Evolutionary conservation across 2,797 vertebrate species (phyloP), one percentile per base, ranked within the genome.

Genomic region (Phrynocephalus guinanensis): DNA sequence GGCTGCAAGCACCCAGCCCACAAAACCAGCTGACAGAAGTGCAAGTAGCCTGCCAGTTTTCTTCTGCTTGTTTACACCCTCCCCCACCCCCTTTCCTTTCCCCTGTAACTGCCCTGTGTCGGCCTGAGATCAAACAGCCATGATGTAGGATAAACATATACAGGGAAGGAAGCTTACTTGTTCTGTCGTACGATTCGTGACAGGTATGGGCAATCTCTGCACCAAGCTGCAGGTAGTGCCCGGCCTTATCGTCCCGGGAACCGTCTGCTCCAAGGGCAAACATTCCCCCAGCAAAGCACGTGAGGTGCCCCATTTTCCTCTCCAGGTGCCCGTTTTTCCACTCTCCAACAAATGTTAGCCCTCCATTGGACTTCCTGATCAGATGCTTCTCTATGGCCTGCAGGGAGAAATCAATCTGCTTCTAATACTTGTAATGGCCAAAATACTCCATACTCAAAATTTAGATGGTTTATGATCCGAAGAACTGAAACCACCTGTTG

Each of bases 251-350:
- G 76, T 97, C 98, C 11, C 98, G 97, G 77, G 98, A 99, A 89
- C 99, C 98, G 86, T 99, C 99, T 44, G 99, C 99, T 82, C 99
- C 99, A 88, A 99, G 93, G 2, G 98, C 99, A 91, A 99, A 98
- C 99, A 99, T 99, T 93, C 99, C 99, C 0, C 99, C 99, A 50
- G 99, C 98, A 91, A 99, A 99, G 93, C 99, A 99, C 76, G 99
- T 98, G 96, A 99, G 97, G 95, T 99, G 99, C 83, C 99, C 99
- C 99, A 99, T 99, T 96, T 99, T 99, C 92, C 98, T 97, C 94
- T 99, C 99, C 94, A 99, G 97, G 96, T 99, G 99, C 6, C 99
- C 99, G 0, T 99, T 99, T 96, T 99, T 99, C 99, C 99, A 99
- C 94, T 99, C 99, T 0, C 99, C 99, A 50, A 99, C 99, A 93